Percentiles rank a stretch among this genome's conserved stretches.
These are phyloP conservation scores for Lutraria lutraria DNA, from an alignment of 2,888 invertebrate species.

Conservation along the genomic window DNA sequence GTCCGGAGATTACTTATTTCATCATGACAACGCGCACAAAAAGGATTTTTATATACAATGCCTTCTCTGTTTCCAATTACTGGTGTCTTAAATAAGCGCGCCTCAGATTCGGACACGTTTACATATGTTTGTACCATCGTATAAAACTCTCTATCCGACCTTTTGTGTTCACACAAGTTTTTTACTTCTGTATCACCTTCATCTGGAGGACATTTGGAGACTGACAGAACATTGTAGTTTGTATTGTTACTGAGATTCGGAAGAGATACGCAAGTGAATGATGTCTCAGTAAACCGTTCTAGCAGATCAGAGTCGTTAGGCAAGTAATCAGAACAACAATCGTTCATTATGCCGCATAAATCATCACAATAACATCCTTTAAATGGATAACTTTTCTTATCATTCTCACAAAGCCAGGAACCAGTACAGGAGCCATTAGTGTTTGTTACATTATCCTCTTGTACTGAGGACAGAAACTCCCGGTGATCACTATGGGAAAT, in stretches of 20 bases:
- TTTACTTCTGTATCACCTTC: background rate
- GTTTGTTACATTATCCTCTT: background rate
- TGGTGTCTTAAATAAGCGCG: background rate
- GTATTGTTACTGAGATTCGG: background rate
- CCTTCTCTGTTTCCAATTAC: background rate
- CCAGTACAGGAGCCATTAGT: background rate
- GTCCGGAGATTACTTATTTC: background rate
- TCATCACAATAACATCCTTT: background rate
- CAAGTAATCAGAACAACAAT: background rate
- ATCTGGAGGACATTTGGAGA: background rate
- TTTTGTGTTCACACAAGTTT: background rate
- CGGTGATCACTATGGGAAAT: background rate
- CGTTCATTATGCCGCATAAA: background rate
- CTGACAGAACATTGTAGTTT: background rate
- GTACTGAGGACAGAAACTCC: background rate
- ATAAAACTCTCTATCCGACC: background rate
- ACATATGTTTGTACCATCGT: background rate
- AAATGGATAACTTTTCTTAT: background rate
- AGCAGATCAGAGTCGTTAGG: background rate
- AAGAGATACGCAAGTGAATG: background rate
- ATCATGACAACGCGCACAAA: background rate
- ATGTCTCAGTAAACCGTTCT: background rate
- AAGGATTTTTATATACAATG: slow-evolving; percentile 3
- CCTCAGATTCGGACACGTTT: background rate
- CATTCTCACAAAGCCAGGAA: background rate